Conservation (phyloP, 2,797 vertebrate genomes). For the Halcyon chelicuti region DNA sequence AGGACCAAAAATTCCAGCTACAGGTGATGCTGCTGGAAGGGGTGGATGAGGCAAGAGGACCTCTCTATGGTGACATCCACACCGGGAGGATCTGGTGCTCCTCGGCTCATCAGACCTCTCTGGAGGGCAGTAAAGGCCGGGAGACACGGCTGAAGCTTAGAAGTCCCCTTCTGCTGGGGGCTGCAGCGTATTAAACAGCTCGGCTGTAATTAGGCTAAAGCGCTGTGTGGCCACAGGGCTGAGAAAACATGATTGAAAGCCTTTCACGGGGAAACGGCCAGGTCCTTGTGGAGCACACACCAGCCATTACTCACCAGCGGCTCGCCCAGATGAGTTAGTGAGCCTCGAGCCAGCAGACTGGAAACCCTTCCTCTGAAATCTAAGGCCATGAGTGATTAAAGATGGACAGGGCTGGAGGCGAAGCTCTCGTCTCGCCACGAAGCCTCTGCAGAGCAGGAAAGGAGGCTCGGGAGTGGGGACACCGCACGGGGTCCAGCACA, state of each 20-base stretch:
- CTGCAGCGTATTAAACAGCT: neutral
- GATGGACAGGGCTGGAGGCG: neutral
- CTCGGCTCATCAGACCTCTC: neutral
- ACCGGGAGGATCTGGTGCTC: neutral
- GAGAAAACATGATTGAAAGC: neutral
- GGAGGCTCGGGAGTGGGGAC: neutral
- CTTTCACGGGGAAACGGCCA: neutral
- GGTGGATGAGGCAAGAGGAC: neutral
- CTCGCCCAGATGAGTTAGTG: fast-evolving
- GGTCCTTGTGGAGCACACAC: slow-evolving; percentile 1
- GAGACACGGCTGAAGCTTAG: fast-evolving
- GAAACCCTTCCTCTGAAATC: neutral
- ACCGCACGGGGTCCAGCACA: neutral
- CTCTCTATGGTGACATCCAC: neutral
- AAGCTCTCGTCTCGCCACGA: fast-evolving
- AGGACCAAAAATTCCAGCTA: neutral
- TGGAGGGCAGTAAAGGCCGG: fast-evolving
- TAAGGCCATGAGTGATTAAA: neutral
- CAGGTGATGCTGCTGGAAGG: neutral
- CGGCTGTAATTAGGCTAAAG: slow-evolving; percentile 28
- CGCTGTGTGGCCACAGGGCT: neutral
- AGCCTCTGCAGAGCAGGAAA: neutral
- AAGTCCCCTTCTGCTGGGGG: neutral
- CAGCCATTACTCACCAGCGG: neutral
- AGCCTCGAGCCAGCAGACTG: neutral